Percentiles rank a stretch among this genome's conserved stretches.
Evolutionary conservation across 2,113 vertebrate genomes (phyloP).

Genomic region (Meriones unguiculatus): DNA sequence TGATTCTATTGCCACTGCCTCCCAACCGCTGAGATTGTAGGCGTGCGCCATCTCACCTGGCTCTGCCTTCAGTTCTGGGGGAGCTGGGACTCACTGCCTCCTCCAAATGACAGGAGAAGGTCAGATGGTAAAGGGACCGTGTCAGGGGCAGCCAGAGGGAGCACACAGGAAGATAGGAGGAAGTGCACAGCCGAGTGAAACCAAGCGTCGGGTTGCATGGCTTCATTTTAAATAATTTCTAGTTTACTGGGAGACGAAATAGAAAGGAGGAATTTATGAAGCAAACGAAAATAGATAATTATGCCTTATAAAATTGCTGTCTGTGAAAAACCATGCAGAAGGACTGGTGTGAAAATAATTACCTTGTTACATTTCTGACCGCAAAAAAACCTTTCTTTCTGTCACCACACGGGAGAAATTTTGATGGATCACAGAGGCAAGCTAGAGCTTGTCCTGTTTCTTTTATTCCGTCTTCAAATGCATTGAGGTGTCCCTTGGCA

Average conservation of each 20-base stretch:
- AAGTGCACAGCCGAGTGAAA: not conserved
- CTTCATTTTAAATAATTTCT: slow-evolving; percentile 74
- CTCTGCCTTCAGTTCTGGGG: not conserved
- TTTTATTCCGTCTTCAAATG: slow-evolving; percentile 59
- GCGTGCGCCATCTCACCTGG: not conserved
- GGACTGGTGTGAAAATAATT: slow-evolving; percentile 78
- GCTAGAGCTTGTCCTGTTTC: slow-evolving; percentile 49
- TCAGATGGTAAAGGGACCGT: not conserved
- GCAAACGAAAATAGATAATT: slow-evolving; percentile 80
- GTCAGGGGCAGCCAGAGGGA: not conserved
- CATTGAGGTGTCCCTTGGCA: not conserved
- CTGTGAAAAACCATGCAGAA: slow-evolving; percentile 74
- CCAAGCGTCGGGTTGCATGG: not conserved
- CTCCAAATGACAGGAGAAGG: not conserved
- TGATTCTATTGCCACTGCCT: not conserved
- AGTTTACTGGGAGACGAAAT: slow-evolving; percentile 69
- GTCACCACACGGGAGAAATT: slow-evolving; percentile 60
- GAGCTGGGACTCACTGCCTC: not conserved
- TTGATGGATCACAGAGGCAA: slow-evolving; percentile 69
- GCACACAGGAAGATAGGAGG: fast-evolving
- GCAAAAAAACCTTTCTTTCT: slow-evolving; percentile 52
- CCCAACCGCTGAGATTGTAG: not conserved
- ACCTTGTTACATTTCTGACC: slow-evolving; percentile 77
- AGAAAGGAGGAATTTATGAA: slow-evolving; percentile 77
- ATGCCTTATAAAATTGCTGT: slow-evolving; percentile 80